These are phyloP conservation scores for Myotis yumanensis DNA, from an alignment of 2,113 vertebrate genomes.

Conservation along the genomic window DNA sequence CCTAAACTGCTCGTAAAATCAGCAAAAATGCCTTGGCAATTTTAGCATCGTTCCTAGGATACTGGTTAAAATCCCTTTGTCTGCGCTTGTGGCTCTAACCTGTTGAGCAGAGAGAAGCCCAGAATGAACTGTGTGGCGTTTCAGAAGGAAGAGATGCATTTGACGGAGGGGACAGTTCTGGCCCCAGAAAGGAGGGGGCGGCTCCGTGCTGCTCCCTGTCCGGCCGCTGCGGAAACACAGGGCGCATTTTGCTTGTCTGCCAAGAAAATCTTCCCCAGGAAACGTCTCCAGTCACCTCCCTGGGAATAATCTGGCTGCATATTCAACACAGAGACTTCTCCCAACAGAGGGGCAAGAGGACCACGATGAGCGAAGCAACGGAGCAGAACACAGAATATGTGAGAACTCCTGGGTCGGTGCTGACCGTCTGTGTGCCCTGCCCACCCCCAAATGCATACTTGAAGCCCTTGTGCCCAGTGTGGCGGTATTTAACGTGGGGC, in stretches of 20 bases:
- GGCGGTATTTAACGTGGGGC: background rate
- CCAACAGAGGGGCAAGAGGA: background rate
- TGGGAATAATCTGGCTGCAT: background rate
- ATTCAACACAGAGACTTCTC: background rate
- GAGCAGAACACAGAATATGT: background rate
- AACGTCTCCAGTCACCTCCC: background rate
- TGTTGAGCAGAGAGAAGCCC: constrained; percentile 33
- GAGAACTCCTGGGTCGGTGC: background rate
- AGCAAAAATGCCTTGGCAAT: too few relatives aligned
- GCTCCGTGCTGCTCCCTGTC: constrained; percentile 82
- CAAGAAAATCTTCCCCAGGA: background rate
- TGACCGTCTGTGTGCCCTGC: background rate
- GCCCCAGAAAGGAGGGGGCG: background rate
- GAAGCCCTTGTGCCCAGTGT: background rate
- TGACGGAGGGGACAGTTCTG: accelerated
- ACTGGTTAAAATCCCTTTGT: constrained; percentile 60
- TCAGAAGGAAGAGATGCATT: constrained; percentile 50
- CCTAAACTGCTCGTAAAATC: too few relatives aligned
- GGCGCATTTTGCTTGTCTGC: background rate
- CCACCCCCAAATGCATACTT: background rate
- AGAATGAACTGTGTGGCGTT: constrained; percentile 45
- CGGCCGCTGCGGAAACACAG: background rate
- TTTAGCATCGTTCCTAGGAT: too few relatives aligned
- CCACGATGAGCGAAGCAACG: background rate
- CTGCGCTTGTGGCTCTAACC: constrained; percentile 38